Evolutionary conservation across 23 tunicate genomes (phyloP), one percentile per base, ranked within the genome.

Genomic region (Ciona savignyi): DNA sequence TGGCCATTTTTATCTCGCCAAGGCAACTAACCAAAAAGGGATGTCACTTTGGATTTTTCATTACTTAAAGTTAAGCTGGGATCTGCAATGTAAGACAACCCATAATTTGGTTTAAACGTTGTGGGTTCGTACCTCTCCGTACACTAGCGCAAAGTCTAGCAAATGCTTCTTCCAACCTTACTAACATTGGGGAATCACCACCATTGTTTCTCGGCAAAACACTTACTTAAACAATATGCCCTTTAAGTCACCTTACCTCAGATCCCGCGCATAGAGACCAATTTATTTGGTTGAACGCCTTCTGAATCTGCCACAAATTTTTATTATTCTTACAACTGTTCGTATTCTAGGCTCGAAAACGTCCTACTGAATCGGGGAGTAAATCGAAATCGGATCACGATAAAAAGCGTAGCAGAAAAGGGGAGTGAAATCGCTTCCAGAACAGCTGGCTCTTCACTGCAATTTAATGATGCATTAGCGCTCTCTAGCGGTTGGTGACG

Each of bases 331-430:
- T 25, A 65, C n/a, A 30, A 65, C 29, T 11, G 28, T 48, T 66
- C 33, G 15, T 83, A 21, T 27, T 75, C n/a, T 34, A 88, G 96
- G 96, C 96, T 25, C 81, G 87, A 64, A 88, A 88, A 66, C 87
- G 96, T 34, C 96, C 96, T 1, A 71, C 96, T 0, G 96, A 88
- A 72, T 72, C 87, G 3, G 60, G 87, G 25, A 80, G 87, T 64
- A 82, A 75, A 60, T 77, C 82, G 27, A 73, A 65, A 49, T 60
- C 75, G 20, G 71, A 62, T 19, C 62, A 62, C 24, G 96, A 88
- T 71, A 88, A 75, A 48, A 66, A 35, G 49, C 80, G 81, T 64
- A 60, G 85, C 60, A 56, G 87, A 20, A 74, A 81, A 56, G 77
- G 78, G 72, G 80, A 82, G 27, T 82, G 64, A 75, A 74, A 61